Evolutionary conservation across 2,888 invertebrate species (phyloP).

Genomic region (Pollenia griseotomentosa): DNA sequence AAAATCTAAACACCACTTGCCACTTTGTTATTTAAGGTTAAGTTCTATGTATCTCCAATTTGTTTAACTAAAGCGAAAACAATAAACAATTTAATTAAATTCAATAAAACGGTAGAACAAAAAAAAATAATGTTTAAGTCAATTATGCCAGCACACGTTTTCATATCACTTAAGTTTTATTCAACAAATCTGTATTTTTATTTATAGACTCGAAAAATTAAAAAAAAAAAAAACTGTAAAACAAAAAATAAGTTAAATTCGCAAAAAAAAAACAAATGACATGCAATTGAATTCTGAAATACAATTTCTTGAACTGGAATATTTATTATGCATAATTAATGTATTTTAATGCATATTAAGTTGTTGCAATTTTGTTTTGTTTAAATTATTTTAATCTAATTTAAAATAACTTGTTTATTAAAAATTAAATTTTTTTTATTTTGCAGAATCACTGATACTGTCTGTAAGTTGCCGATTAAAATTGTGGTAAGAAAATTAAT

Average conservation of each 20-base stretch:
- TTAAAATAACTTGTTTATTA: constrained; percentile 30
- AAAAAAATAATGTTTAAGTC: background rate
- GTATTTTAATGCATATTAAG: constrained; percentile 8
- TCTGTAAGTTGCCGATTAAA: constrained; percentile 28
- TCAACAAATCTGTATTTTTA: background rate
- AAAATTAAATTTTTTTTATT: constrained; percentile 27
- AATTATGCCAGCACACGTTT: constrained; percentile 8
- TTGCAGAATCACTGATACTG: constrained; percentile 54
- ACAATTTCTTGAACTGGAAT: constrained; percentile 23
- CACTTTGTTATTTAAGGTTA: background rate
- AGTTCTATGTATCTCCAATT: constrained; percentile 13
- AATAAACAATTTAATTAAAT: constrained; percentile 34
- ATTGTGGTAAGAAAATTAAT: constrained; percentile 58
- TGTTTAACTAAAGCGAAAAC: constrained; percentile 26
- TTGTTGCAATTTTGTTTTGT: background rate
- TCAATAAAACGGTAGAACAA: background rate
- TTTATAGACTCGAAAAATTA: background rate
- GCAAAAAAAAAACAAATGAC: background rate
- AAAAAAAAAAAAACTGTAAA: constrained; percentile 1
- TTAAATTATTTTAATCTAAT: constrained; percentile 16
- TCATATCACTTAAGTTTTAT: background rate
- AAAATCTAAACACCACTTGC: background rate
- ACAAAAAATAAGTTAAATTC: background rate
- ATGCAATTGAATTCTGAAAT: constrained; percentile 19
- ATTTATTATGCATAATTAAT: constrained; percentile 43